phyloP scores from a whole-genome alignment of 2,797 vertebrate genomes.

The Eulemur rubriventer region DNA sequence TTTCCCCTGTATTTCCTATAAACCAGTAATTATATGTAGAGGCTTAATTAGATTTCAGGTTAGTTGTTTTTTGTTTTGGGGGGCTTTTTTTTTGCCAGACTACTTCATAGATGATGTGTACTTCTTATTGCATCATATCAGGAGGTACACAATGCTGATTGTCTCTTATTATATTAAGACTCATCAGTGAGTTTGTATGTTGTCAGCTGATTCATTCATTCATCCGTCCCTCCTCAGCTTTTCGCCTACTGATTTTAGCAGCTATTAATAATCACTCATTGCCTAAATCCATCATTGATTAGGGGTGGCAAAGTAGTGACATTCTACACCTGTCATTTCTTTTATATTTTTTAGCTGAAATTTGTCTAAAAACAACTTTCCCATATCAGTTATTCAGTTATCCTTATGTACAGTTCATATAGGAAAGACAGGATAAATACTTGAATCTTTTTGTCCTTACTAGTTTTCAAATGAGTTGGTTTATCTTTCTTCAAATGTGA shows the following conservation, averaged over 20 bases:
- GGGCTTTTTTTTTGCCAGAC: background rate
- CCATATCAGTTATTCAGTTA: background rate
- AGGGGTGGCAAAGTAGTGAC: background rate
- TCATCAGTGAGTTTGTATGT: background rate
- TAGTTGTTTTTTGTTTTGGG: background rate
- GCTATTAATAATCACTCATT: background rate
- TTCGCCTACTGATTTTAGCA: background rate
- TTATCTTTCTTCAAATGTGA: slow-evolving; percentile 7
- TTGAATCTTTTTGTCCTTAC: slow-evolving; percentile 18
- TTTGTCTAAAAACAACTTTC: slow-evolving; percentile 41
- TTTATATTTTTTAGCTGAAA: background rate
- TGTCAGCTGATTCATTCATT: background rate
- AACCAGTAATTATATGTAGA: background rate
- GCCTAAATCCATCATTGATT: background rate
- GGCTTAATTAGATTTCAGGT: background rate
- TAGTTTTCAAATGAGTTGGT: background rate
- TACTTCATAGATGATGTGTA: background rate
- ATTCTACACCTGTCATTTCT: background rate
- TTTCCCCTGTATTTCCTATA: background rate
- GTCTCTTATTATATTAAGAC: background rate
- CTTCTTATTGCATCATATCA: background rate
- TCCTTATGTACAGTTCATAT: background rate
- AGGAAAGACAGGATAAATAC: background rate
- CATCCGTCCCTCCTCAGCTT: background rate
- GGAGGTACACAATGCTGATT: background rate